Conservation (phyloP, 2,797 vertebrate genomes). For the Esox masquinongy region DNA sequence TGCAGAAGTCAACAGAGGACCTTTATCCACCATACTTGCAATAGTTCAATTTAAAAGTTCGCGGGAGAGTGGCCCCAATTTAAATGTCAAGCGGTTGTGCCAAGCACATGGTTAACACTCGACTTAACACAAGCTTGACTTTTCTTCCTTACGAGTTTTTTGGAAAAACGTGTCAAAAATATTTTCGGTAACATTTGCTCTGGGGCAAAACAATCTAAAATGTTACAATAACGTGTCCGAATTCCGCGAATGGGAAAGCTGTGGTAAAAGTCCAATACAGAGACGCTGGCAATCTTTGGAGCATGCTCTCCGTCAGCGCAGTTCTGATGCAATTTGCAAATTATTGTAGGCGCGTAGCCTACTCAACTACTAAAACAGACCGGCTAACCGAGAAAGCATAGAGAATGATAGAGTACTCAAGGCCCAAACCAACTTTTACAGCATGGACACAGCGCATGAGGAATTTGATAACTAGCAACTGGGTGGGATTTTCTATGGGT, state of each 20-base stretch:
- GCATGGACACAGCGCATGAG: too few species aligned
- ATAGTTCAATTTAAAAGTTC: slow-evolving; percentile 35
- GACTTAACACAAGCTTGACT: neutral
- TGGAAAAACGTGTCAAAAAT: slow-evolving; percentile 16
- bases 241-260: neutral
- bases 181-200: slow-evolving; percentile 36
- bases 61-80: slow-evolving; percentile 27
- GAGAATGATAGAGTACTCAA: too few species aligned
- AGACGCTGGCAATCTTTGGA: neutral
- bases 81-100: slow-evolving; percentile 36
- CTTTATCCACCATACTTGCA: slow-evolving; percentile 92
- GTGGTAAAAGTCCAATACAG: neutral
- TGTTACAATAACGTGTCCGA: slow-evolving; percentile 4
- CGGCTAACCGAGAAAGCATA: too few species aligned
- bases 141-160: slow-evolving; percentile 31
- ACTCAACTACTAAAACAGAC: too few species aligned
- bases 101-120: slow-evolving; percentile 52
- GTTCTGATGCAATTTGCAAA: slow-evolving; percentile 1
- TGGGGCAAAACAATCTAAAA: slow-evolving; percentile 20
- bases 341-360: neutral
- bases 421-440: too few species aligned
- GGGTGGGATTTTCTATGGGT: too few species aligned
- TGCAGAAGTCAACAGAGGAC: slow-evolving; percentile 93
- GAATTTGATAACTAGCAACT: too few species aligned
- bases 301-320: slow-evolving; percentile 59